Percentiles rank a stretch among this genome's conserved stretches.
These are phyloP conservation scores for Encarsia formosa DNA, from an alignment of 2,888 invertebrate species.

Conservation along the genomic window DNA sequence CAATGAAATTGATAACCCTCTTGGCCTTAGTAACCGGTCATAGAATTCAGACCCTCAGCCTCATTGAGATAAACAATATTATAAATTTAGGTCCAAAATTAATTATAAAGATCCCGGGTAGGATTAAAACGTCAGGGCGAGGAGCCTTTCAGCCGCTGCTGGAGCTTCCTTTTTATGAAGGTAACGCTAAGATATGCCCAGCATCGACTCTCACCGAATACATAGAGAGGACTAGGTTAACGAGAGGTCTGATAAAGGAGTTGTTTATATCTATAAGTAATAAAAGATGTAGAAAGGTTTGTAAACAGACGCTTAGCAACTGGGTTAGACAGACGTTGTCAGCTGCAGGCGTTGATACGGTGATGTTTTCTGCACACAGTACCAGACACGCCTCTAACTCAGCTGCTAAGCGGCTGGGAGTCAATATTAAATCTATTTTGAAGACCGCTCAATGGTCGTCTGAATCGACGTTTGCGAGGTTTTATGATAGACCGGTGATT, in stretches of 20 bases:
- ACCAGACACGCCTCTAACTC: slow-evolving; percentile 23
- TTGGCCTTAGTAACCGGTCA: slow-evolving; percentile 24
- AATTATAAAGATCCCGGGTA: slow-evolving; percentile 17
- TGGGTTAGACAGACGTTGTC: slow-evolving; percentile 17
- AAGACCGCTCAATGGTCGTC: slow-evolving; percentile 19
- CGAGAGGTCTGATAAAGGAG: not conserved
- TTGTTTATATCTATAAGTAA: slow-evolving; percentile 20
- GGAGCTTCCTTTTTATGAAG: slow-evolving; percentile 9
- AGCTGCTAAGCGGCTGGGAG: slow-evolving; percentile 13
- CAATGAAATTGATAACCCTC: slow-evolving; percentile 13
- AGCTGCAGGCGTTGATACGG: slow-evolving; percentile 2
- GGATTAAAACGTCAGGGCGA: slow-evolving; percentile 21
- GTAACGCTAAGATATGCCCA: no score
- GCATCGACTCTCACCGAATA: slow-evolving; percentile 10
- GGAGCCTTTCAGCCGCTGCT: slow-evolving; percentile 8
- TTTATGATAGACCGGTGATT: slow-evolving; percentile 11
- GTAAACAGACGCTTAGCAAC: slow-evolving; percentile 14
- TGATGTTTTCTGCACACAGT: slow-evolving; percentile 16
- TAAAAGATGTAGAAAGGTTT: slow-evolving; percentile 6
- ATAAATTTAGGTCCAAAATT: no score
- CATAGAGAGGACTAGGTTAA: slow-evolving; percentile 5
- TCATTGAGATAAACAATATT: no score
- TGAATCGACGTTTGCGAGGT: slow-evolving; percentile 11
- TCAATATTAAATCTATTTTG: slow-evolving; percentile 17
- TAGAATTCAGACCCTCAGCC: slow-evolving; percentile 21